Percentiles rank a stretch among this genome's conserved stretches.
phyloP scores from a whole-genome alignment of 2,888 invertebrate genomes.

The Xiphydria camelus region DNA sequence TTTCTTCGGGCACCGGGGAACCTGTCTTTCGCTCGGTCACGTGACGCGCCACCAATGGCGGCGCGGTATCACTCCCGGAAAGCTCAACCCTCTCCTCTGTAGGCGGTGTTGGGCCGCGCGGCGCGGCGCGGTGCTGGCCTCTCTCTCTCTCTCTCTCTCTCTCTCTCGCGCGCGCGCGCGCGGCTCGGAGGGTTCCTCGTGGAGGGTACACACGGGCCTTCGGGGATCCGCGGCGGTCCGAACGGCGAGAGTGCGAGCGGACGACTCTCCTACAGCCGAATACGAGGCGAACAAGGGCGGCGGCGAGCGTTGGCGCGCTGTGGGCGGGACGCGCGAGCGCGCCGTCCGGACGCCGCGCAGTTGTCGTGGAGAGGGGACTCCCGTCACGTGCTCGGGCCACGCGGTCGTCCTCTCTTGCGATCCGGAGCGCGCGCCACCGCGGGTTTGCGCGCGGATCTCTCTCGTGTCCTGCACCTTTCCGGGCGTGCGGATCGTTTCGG shows the following conservation, averaged over 20 bases:
- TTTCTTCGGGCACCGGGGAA: conserved; percentile 23
- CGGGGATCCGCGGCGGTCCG: conserved; percentile 27
- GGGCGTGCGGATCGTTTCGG: too few relatives aligned
- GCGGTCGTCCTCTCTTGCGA: conserved; percentile 39
- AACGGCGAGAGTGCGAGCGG: conserved; percentile 48
- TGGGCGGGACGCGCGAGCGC: conserved; percentile 55
- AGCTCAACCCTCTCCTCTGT: conserved; percentile 57
- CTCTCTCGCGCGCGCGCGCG: conserved; percentile 4
- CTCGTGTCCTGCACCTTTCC: too few relatives aligned
- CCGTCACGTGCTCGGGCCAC: conserved; percentile 54
- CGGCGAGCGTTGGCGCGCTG: conserved; percentile 42
- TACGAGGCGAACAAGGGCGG: conserved; percentile 46
- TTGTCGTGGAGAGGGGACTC: conserved; percentile 37
- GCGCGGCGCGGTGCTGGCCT: conserved; percentile 39
- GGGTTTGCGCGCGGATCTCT: too few relatives aligned
- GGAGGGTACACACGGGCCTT: conserved; percentile 11
- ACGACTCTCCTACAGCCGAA: conserved; percentile 42
- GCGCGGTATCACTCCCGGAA: conserved; percentile 48
- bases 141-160: conserved; percentile 16
- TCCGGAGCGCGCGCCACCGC: too few relatives aligned
- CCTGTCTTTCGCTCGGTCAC: conserved; percentile 37
- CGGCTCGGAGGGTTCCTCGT: conserved; percentile 1
- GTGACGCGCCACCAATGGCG: conserved; percentile 49
- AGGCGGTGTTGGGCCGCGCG: conserved; percentile 57
- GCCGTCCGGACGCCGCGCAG: conserved; percentile 22